Percentiles rank a stretch among this genome's conserved stretches.
Conservation (phyloP, 1,140 invertebrate genomes). For the Drosophila lacertosa region DNA sequence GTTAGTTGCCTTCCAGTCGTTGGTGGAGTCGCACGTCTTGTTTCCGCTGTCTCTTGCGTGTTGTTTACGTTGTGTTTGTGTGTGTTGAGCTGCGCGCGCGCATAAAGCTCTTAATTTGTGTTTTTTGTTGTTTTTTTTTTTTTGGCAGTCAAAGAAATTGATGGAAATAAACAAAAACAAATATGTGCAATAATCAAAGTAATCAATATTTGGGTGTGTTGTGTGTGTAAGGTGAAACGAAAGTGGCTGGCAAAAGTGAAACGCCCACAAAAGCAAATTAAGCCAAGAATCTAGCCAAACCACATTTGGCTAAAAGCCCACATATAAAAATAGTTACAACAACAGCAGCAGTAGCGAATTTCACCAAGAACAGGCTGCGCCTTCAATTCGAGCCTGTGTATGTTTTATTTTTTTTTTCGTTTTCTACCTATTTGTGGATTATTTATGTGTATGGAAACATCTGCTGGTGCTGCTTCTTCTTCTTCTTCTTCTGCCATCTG, state of each 20-base stretch:
- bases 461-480: slow-evolving; percentile 2
- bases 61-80: background rate
- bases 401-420: slow-evolving; percentile 3
- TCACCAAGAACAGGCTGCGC: slow-evolving; percentile 75
- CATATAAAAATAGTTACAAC: slow-evolving; percentile 61
- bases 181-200: slow-evolving; percentile 46
- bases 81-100: slow-evolving; percentile 35
- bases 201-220: slow-evolving; percentile 25
- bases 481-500: slow-evolving; percentile 11
- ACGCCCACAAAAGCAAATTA: slow-evolving; percentile 66
- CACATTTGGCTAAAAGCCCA: slow-evolving; percentile 75
- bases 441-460: slow-evolving; percentile 38
- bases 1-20: slow-evolving; percentile 67
- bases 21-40: slow-evolving; percentile 41
- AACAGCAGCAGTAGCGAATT: slow-evolving; percentile 59
- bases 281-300: slow-evolving; percentile 79
- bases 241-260: slow-evolving; percentile 79
- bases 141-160: slow-evolving; percentile 13
- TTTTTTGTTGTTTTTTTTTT: slow-evolving; percentile 26
- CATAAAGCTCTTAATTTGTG: slow-evolving; percentile 27
- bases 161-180: background rate
- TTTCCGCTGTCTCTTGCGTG: slow-evolving; percentile 1
- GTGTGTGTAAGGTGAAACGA: slow-evolving; percentile 62
- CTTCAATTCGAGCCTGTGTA: slow-evolving; percentile 43
- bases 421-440: slow-evolving; percentile 44